Conservation (phyloP, 2,113 vertebrate species). For the Triplophysa siluroides region DNA sequence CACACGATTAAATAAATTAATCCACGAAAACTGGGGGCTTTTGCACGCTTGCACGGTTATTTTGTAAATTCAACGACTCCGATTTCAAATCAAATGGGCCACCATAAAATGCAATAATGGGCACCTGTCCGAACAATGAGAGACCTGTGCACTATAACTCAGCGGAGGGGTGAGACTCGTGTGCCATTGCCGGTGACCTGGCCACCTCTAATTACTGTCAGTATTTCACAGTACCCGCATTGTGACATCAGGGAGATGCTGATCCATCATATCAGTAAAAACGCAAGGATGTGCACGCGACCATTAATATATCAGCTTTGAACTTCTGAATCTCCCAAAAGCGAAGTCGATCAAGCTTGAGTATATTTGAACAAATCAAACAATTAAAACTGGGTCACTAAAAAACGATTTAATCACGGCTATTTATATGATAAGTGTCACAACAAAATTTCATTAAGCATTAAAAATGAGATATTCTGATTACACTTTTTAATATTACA, state of each 20-base stretch:
- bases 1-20: conserved; percentile 73
- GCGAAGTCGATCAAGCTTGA: neutral
- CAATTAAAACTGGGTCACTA: neutral
- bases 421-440: neutral
- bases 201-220: conserved; percentile 73
- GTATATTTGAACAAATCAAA: neutral
- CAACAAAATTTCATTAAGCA: neutral
- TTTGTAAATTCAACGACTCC: neutral
- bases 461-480: neutral
- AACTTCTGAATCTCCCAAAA: neutral
- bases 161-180: conserved; percentile 66
- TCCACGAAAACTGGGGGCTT: conserved; percentile 39
- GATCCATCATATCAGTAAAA: conserved; percentile 58
- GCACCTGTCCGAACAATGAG: conserved; percentile 37
- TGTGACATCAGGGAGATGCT: conserved; percentile 68
- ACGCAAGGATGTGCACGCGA: neutral
- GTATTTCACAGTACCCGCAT: conserved; percentile 72
- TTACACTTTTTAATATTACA: too few species aligned
- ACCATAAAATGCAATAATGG: conserved; percentile 35
- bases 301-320: neutral
- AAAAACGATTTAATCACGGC: neutral
- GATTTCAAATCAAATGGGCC: neutral
- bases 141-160: conserved; percentile 65
- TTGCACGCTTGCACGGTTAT: neutral
- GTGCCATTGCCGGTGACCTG: conserved; percentile 68